Percentiles rank a stretch among this genome's conserved stretches.
Conservation (phyloP, 2,888 invertebrate species). For the Anaspis maculata region DNA sequence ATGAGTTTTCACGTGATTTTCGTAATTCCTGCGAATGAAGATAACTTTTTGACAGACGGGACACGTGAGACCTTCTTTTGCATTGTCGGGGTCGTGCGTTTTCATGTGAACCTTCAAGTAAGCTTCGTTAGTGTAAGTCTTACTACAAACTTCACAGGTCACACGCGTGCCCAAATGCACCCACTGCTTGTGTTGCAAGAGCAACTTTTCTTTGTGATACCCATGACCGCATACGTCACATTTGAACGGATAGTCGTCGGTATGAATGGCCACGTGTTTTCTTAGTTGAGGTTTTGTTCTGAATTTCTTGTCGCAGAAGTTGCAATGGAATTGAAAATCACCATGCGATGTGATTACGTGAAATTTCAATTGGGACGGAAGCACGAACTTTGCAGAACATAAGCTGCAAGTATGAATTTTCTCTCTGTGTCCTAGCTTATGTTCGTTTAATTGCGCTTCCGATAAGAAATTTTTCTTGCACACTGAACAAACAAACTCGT, state of each 20-base stretch:
- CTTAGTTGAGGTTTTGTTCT: not conserved
- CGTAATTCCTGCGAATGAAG: not conserved
- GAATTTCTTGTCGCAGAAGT: not conserved
- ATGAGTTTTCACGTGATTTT: not conserved
- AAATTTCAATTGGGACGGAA: too few relatives aligned
- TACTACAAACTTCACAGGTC: not conserved
- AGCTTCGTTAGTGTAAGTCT: slow-evolving; percentile 18
- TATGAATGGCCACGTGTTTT: too few relatives aligned
- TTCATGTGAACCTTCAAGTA: slow-evolving; percentile 39
- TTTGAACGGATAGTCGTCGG: slow-evolving; percentile 43
- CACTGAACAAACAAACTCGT: not conserved
- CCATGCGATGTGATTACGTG: too few relatives aligned
- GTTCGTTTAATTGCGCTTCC: too few relatives aligned
- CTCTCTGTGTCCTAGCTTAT: too few relatives aligned
- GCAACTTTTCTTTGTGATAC: slow-evolving; percentile 46
- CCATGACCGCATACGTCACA: slow-evolving; percentile 39
- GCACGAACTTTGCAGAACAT: too few relatives aligned
- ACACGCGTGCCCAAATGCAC: too few relatives aligned
- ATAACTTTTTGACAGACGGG: slow-evolving; percentile 1
- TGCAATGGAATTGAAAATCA: slow-evolving; percentile 2
- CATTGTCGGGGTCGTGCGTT: too few relatives aligned
- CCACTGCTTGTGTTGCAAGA: too few relatives aligned
- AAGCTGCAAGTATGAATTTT: too few relatives aligned
- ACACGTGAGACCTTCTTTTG: slow-evolving; percentile 1
- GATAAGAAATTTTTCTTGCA: not conserved